Evolutionary conservation across 2,797 vertebrate species (phyloP), one percentile per base, ranked within the genome.

Genomic region (Sitta carolinensis): DNA sequence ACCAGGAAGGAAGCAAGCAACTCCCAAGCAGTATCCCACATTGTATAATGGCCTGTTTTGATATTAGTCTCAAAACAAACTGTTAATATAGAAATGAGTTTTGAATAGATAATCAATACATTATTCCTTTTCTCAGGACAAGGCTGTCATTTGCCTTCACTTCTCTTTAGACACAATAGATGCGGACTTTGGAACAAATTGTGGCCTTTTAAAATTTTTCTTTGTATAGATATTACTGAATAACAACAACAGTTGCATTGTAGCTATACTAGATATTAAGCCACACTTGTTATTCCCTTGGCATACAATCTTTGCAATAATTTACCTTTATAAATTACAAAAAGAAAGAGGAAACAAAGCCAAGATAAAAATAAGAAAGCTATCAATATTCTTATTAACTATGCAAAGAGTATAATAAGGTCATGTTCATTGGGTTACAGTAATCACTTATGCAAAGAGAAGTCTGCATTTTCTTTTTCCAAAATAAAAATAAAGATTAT

Each of bases 301-400:
- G 75, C 13, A 47, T 61, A 32, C 7, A 79, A 66, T 63, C 13
- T 88, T 79, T 86, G 15, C 57, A 84, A 76, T 57, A 73, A 43
- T 58, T 95, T 85, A 55, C 29, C 29, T 87, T 83, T 64, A 79
- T 50, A 91, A 94, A 74, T 64, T 81, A 62, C 51, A 83, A 32
- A 26, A 75, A 43, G 16, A 91, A 78, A 40, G 17, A 87, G 34
- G 92, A 95, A 93, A 93, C 67, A 92, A 89, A 87, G 19, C 5
- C 48, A 93, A 80, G 5, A 42, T 16, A 38, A 84, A 52, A 84
- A 66, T 69, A 72, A 84, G 61, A 88, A 92, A 69, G 17, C 22
- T 66, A 68, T 63, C 43, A 27, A 7, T 69, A 52, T 78, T 85
- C 38, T 68, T 79, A 54, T 57, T 68, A 89, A 63, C 80, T 72